Conservation (phyloP, 2,888 invertebrate species). For the Ophion obscuratus region DNA sequence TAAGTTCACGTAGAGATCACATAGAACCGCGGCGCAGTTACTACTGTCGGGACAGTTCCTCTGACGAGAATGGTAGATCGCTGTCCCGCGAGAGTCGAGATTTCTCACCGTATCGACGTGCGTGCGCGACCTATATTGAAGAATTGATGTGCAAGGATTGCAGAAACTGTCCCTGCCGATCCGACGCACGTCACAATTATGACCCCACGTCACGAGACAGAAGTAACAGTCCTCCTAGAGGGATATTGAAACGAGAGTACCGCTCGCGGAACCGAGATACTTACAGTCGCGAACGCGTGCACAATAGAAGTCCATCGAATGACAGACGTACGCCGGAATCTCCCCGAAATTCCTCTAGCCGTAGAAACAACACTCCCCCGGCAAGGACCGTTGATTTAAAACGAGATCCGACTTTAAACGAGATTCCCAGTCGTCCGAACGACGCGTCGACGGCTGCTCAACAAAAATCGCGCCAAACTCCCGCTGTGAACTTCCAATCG, state of each 20-base stretch:
- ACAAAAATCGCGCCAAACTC: background rate
- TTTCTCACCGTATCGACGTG: constrained; percentile 5
- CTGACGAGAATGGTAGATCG: background rate
- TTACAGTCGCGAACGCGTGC: background rate
- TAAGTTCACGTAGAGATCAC: background rate
- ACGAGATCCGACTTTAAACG: constrained; percentile 11
- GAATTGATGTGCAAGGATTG: background rate
- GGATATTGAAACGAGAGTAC: background rate
- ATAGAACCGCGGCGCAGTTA: background rate
- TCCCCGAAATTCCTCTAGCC: background rate
- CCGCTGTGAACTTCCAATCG: background rate
- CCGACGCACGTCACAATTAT: background rate
- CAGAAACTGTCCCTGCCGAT: background rate
- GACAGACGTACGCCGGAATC: background rate
- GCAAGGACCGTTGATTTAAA: background rate
- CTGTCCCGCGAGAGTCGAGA: constrained; percentile 8
- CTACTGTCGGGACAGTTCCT: background rate
- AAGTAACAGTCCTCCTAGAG: background rate
- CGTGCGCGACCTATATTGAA: background rate
- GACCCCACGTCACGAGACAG: background rate
- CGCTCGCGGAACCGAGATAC: background rate
- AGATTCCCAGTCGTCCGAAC: constrained; percentile 8
- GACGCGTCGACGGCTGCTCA: constrained; percentile 28
- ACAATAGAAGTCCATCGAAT: background rate
- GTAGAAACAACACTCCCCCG: background rate